Evolutionary conservation across 53 echinoderm and acorn worm genomes (phyloP).

Genomic region (Luidia sarsii): DNA sequence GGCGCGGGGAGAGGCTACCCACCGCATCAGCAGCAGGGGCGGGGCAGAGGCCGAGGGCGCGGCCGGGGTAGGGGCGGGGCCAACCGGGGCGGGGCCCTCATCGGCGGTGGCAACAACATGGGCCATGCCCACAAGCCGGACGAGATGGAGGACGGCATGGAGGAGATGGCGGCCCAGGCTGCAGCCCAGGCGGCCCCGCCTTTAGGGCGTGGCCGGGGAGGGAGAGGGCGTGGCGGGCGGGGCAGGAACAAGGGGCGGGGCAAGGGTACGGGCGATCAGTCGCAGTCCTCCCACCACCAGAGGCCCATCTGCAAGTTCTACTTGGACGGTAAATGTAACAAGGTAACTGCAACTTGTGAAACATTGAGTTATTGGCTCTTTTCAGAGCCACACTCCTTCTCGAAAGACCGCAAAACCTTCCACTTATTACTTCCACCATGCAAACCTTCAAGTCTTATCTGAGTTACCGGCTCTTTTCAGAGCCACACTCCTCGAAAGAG

Average conservation of each 20-base stretch:
- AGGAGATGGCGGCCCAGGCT: not conserved
- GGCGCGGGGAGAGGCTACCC: constrained; percentile 26
- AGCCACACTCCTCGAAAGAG: too few relatives aligned
- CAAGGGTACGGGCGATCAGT: constrained; percentile 17
- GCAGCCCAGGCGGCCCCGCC: constrained; percentile 18
- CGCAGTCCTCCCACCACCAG: constrained; percentile 29
- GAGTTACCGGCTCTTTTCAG: too few relatives aligned
- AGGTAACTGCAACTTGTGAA: too few relatives aligned
- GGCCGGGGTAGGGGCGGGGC: constrained; percentile 1
- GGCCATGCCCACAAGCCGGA: not conserved
- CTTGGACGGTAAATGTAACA: constrained; percentile 86
- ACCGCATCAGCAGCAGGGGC: constrained; percentile 7
- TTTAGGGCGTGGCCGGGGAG: constrained; percentile 53
- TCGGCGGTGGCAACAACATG: constrained; percentile 8
- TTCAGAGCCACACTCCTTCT: too few relatives aligned
- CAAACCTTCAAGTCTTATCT: too few relatives aligned
- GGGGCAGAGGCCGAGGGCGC: constrained; percentile 35
- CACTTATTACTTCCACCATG: too few relatives aligned
- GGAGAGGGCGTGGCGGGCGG: constrained; percentile 48
- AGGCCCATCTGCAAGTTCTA: constrained; percentile 95
- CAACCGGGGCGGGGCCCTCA: constrained; percentile 31
- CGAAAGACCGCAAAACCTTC: too few relatives aligned
- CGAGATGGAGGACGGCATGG: constrained; percentile 13
- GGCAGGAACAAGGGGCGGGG: constrained; percentile 34
- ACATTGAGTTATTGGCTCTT: not conserved